Base-by-base conservation (phyloP, 2,797 vertebrate genomes). In the Chelon auratus region DNA sequence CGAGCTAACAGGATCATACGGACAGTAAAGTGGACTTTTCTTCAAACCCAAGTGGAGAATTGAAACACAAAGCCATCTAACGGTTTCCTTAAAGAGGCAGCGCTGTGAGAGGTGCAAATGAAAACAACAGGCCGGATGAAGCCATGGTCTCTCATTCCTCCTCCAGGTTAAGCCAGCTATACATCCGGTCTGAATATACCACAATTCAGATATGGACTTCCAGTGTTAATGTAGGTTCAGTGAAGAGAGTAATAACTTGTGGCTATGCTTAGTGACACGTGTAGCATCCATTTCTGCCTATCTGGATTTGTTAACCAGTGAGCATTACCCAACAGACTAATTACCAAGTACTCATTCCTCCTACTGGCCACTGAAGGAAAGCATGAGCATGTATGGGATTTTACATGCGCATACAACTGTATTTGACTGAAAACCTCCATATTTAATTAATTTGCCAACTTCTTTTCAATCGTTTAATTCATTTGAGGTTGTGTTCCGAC, bases 1-100 rank as follows among this genome's bases (percentile, higher is more conserved):
- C 2, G 9, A 10, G 4, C 5, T 2, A 62, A 36, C 63, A 71
- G 1, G 37, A 26, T 20, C 72, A 14, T 30, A 20, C 36, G 13
- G n/a, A 20, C 36, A 68, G 74, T 40, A 67, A 48, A 40, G 30
- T 12, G 14, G 12, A 72, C 15, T 20, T 64, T 53, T 62, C 62
- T 65, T 40, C 15, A 30, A 61, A 64, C 53, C 22, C 5, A 14
- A 51, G 12, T 9, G 33, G 0, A 65, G 37, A 61, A 55, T 15
- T 50, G 61, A 63, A 68, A 77, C 15, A 66, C 62, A 77, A 70
- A 56, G 20, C 20, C 62, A 51, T 54, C 50, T 15, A 47, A 76
- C 50, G 68, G 42, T 42, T 53, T 26, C 3, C 9, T 43, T 42
- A 36, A 56, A 68, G 57, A 77, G 18, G 50, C 62, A 71, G 26